Evolutionary conservation across 2,888 invertebrate species (phyloP), one percentile per base, ranked within the genome.

Genomic region (Hipparchia sbordonii): DNA sequence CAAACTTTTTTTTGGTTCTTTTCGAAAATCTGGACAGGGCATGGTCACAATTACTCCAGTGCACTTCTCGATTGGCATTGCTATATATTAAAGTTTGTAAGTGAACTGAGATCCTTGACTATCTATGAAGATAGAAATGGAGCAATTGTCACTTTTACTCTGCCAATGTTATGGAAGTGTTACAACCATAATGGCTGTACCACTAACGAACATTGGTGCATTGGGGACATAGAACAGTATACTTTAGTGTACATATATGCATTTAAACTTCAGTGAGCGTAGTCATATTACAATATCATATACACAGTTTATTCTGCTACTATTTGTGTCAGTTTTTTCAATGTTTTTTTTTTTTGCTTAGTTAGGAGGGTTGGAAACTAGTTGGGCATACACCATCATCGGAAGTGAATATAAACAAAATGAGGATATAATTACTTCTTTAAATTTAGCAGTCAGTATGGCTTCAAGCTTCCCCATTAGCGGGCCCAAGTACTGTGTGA

Each of bases 391-490:
- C 48, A 54, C 12, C 52, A n/a, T 12, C 4, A 54, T 54, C 54
- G 6, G n/a, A 56, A n/a, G n/a, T 6, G 12, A 6, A 1, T n/a
- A 7, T 54, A 6, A 13, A 51, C 7, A 48, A 57, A 13, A 61
- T 63, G 13, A 39, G 52, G 10, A 56, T 60, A 48, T 71, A 72
- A 63, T 56, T 82, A 96, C 96, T 95, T 99, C 98, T 86, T 98
- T 98, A 87, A 99, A 98, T 91, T 99, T 99, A 45, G 97, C 95
- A 71, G 96, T 98, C 60, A 99, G 94, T 78, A 99, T 98, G 0
- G 95, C 95, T 91, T 98, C 98, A 74, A 99, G 95, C 89, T 98
- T 98, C 71, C 94, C 94, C 96, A 99, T 98, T 79, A 99, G 96
- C 39, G 96, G 96, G 82, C 98, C 97, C 76, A 99, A 95, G 87